Base-by-base conservation (phyloP, 2,113 vertebrate genomes). In the Apaloderma vittatum region DNA sequence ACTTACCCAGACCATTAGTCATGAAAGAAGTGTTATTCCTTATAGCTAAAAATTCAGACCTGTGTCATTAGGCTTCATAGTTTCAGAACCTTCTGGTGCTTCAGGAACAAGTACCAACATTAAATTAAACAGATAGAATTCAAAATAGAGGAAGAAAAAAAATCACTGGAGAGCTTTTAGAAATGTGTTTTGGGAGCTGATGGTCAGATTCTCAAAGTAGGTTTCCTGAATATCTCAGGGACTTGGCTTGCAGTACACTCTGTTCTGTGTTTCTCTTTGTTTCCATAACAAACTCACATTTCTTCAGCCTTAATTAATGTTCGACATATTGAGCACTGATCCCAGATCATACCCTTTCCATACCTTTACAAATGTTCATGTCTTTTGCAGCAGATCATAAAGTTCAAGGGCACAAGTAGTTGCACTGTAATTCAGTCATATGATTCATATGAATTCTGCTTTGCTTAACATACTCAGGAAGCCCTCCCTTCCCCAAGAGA, bases 351-450 rank as follows among this genome's bases (percentile, higher is more conserved):
- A 81, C 59, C 51, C 84, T 88, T 86, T 61, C 93, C 79, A 51
- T 63, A 52, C 73, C 89, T 94, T 93, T 72, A 78, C 84, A 91
- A 92, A 78, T 15, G 65, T 23, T 88, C 65, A 0, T 71, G 79
- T 85, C 88, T 95, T 86, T 84, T 93, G 61, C 79, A 92, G 90
- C 90, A 97, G 90, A 96, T 93, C 92, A 94, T 93, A 91, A 95
- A 97, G 96, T 97, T 96, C 97, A 96, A 97, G 94, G 91, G 79
- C 90, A 92, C 27, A 49, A 95, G 86, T 90, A 86, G 86, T 71
- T 58, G 68, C 65, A 61, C 52, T 68, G 79, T 94, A 96, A 96
- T 88, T 94, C 88, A 93, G 93, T 79, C 97, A 93, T 94, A 89
- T 92, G 95, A 97, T 95, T 96, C 92, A 95, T 88, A 93, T 72